Evolutionary conservation across 1,140 invertebrate genomes (phyloP), one percentile per base, ranked within the genome.

Genomic region (Drosophila rufa): DNA sequence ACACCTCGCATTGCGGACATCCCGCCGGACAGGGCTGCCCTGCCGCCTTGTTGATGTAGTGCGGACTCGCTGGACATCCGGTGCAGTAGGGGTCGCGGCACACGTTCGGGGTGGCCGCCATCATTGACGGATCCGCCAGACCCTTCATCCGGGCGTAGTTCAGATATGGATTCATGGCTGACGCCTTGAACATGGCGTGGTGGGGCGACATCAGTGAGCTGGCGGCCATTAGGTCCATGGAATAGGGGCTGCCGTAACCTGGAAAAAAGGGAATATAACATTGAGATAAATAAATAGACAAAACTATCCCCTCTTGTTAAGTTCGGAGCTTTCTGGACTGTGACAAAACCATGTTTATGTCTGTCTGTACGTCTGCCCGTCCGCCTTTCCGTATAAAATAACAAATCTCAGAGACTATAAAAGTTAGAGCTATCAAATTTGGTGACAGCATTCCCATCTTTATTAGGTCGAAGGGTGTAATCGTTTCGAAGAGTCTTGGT

Each of bases 31-130:
- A 98, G 4, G 96, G 94, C 43, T 95, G 94, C 5, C 94, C 94
- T 1, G 89, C 87, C 0, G 93, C 92, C 77, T 95, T 95, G 19
- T 93, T 94, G 30, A 97, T 93, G 56, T 96, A 93, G 91, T 98
- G 97, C 53, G 97, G 95, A 92, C 96, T 97, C 58, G 97, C 93
- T 68, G 97, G 97, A 92, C 97, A 98, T 47, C 97, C 97, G 0
- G 96, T 97, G 92, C 97, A 98, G 86, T 97, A 98, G 2, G 97
- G 97, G 93, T 98, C 98, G 43, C 97, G 94, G 92, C 98, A 98
- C 9, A 97, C 95, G 11, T 96, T 95, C 8, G 96, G 95, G 17
- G 95, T 55, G 92, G 55, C 94, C 92, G 19, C 94, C 94, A 92
- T 82, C 85, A 90, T 89, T 15, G 89, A 73, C 1, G 57, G 75